Percentiles rank a stretch among this genome's conserved stretches.
These are phyloP conservation scores for Percopsis omiscomaycus DNA, from an alignment of 2,797 vertebrate genomes.

Conservation along the genomic window DNA sequence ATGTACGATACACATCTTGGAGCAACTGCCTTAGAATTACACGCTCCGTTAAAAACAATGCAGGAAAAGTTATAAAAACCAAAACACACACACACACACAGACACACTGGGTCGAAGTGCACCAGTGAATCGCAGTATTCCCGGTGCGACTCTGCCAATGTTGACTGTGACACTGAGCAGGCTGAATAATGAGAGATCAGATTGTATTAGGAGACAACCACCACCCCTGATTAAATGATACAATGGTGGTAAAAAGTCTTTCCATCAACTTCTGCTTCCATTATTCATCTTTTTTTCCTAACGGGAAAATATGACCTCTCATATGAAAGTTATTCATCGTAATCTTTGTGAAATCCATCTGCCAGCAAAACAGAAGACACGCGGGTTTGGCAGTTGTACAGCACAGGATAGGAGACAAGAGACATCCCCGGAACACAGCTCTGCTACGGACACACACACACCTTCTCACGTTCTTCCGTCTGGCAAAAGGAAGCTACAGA, in stretches of 20 bases:
- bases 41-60: conserved; percentile 53
- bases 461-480: too few relatives aligned
- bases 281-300: too few relatives aligned
- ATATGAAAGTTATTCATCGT: too few relatives aligned
- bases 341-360: too few relatives aligned
- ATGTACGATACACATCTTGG: conserved; percentile 51
- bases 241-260: conserved; percentile 24
- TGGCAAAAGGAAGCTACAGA: too few relatives aligned
- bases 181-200: conserved; percentile 29
- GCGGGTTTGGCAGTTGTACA: too few relatives aligned
- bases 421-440: too few relatives aligned
- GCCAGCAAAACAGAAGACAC: too few relatives aligned
- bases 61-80: conserved; percentile 15
- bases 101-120: background rate
- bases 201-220: conserved; percentile 26
- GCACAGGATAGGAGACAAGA: too few relatives aligned
- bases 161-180: conserved; percentile 15
- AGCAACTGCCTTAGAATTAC: conserved; percentile 56
- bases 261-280: too few relatives aligned
- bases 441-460: too few relatives aligned
- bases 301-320: too few relatives aligned
- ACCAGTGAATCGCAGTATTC: conserved; percentile 27
- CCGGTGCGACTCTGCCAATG: conserved; percentile 42
- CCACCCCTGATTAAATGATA: conserved; percentile 46
- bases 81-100: background rate